These are phyloP conservation scores for Strigamia crassipes DNA, from an alignment of 2,888 invertebrate genomes.

Conservation along the genomic window DNA sequence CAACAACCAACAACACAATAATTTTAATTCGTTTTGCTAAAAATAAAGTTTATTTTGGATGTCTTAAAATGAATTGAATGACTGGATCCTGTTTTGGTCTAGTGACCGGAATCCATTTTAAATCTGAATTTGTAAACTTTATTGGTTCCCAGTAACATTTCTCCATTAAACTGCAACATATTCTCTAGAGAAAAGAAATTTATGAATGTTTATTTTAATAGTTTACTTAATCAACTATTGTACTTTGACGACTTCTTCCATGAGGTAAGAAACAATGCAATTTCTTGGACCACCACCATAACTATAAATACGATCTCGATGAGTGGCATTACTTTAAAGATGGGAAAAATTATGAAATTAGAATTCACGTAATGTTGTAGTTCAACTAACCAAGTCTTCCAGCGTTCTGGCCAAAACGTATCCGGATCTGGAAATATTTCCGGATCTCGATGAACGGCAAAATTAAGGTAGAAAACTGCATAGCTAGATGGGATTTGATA, in stretches of 20 bases:
- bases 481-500: conserved; percentile 12
- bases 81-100: neutral
- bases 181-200: neutral
- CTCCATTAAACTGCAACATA: neutral
- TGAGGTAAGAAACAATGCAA: neutral
- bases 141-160: neutral
- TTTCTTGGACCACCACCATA: conserved; percentile 27
- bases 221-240: neutral
- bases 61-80: neutral
- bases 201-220: neutral
- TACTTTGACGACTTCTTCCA: neutral
- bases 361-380: neutral
- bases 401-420: neutral
- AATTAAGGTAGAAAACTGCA: neutral
- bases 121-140: neutral
- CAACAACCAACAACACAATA: neutral
- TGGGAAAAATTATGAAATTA: neutral
- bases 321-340: neutral
- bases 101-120: neutral
- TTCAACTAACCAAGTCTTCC: conserved; percentile 1
- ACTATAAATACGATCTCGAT: conserved; percentile 8
- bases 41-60: neutral
- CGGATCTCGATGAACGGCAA: conserved; percentile 3
- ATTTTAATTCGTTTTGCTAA: neutral
- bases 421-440: conserved; percentile 28